These are phyloP conservation scores for Poeciliopsis infans DNA, from an alignment of 2,797 vertebrate species.

Conservation along the genomic window DNA sequence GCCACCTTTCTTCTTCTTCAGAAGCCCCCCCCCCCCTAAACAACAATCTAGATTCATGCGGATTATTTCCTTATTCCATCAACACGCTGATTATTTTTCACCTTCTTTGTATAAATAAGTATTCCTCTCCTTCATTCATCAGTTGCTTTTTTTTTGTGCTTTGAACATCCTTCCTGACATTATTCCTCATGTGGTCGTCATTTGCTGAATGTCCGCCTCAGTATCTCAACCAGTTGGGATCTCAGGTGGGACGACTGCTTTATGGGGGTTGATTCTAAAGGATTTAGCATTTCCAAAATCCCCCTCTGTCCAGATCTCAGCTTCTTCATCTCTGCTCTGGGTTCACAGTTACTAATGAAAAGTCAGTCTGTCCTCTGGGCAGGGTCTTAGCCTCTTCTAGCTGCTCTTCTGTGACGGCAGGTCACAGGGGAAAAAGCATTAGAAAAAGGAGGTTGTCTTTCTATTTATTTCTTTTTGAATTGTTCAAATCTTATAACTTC, in stretches of 20 bases:
- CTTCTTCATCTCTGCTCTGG: slow-evolving; percentile 63
- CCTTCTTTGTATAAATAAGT: slow-evolving; percentile 19
- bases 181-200: slow-evolving; percentile 32
- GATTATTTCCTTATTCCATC: slow-evolving; percentile 40
- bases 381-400: slow-evolving; percentile 39
- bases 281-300: slow-evolving; percentile 20
- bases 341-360: slow-evolving; percentile 83
- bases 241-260: slow-evolving; percentile 35
- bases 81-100: slow-evolving; percentile 28
- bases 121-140: slow-evolving; percentile 45
- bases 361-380: slow-evolving; percentile 67
- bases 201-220: slow-evolving; percentile 39
- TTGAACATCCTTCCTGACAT: slow-evolving; percentile 37
- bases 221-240: slow-evolving; percentile 42
- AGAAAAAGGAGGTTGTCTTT: slow-evolving; percentile 19
- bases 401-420: slow-evolving; percentile 56
- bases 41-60: slow-evolving; percentile 33
- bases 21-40: slow-evolving; percentile 6
- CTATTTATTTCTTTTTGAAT: slow-evolving; percentile 22
- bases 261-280: slow-evolving; percentile 14
- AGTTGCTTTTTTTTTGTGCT: slow-evolving; percentile 41
- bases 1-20: slow-evolving; percentile 79
- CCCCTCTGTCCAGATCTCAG: slow-evolving; percentile 44
- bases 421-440: slow-evolving; percentile 26
- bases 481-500: slow-evolving; percentile 24